Conservation (phyloP, 2,113 vertebrate species). For the Eulemur macaco region DNA sequence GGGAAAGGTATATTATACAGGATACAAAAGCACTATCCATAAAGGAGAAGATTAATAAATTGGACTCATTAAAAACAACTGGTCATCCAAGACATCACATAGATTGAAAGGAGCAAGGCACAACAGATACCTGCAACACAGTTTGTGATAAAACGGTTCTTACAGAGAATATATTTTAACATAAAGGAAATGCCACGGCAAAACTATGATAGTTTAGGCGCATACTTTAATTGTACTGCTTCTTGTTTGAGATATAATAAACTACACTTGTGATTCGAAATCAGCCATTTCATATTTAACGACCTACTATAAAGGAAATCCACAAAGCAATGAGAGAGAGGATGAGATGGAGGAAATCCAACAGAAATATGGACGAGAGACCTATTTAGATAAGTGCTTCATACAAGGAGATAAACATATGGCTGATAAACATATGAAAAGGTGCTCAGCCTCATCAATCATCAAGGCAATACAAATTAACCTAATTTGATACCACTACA, state of each 20-base stretch:
- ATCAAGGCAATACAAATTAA: not conserved
- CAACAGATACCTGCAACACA: not conserved
- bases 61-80: not conserved
- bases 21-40: not conserved
- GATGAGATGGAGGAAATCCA: not conserved
- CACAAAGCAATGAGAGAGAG: not conserved
- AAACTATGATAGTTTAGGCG: too few species aligned
- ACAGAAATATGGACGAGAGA: not conserved
- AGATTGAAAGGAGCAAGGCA: not conserved
- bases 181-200: too few species aligned
- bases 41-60: constrained; percentile 12
- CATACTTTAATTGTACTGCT: too few species aligned
- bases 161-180: not conserved
- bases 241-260: too few species aligned
- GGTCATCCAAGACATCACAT: not conserved
- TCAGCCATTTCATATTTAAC: too few species aligned
- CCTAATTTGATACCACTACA: not conserved
- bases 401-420: not conserved
- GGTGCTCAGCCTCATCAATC: not conserved
- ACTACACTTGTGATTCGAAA: too few species aligned
- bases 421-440: not conserved
- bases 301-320: not conserved
- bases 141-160: not conserved
- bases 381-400: not conserved
- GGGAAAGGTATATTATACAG: not conserved